Base-by-base conservation (phyloP, 2,888 invertebrate species). In the Eugnorisma glareosa region DNA sequence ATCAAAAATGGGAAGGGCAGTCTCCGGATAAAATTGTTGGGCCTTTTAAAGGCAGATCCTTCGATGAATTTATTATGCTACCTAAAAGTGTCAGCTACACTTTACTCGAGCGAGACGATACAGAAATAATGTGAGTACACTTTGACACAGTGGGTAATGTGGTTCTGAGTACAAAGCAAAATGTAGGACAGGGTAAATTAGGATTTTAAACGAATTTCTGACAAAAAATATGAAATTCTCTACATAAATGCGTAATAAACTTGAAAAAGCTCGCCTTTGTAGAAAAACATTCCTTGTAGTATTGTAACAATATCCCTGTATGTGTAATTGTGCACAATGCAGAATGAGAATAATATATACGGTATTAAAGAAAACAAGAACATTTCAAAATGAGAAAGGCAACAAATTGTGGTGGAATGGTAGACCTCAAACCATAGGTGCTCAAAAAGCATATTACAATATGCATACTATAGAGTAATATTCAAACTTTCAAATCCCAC, bases 1-100 rank as follows among this genome's bases (percentile, higher is more conserved):
- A 93, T 95, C 95, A 95, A 95, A 95, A 94, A 94, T 92, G 91
- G 91, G 90, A 92, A 93, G 90, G 90, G 89, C 89, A 86, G 86
- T 74, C 71, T 54, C 77, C 75, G 90, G 89, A 88, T 88, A 86
- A 92, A 92, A 93, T 93, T 92, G 91, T 89, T 88, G 83, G 86
- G 86, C 90, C 90, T 89, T 91, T 90, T 89, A 90, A 89, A 90
- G 86, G 89, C 84, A 83, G 88, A 87, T 85, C 86, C 86, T 89
- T 79, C 86, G 88, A 91, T 89, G 90, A 91, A 91, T 91, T 91
- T 91, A 90, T 91, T 91, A 90, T 87, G 85, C 88, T 86, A 86
- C 83, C 88, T 86, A 77, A 85, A 90, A 82, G 73, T 87, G 87
- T 88, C 84, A 71, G 66, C 83, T 78, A 75, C 81, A 83, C 68